Evolutionary conservation across 1,140 invertebrate genomes (phyloP).

Genomic region (Bombus impatiens): DNA sequence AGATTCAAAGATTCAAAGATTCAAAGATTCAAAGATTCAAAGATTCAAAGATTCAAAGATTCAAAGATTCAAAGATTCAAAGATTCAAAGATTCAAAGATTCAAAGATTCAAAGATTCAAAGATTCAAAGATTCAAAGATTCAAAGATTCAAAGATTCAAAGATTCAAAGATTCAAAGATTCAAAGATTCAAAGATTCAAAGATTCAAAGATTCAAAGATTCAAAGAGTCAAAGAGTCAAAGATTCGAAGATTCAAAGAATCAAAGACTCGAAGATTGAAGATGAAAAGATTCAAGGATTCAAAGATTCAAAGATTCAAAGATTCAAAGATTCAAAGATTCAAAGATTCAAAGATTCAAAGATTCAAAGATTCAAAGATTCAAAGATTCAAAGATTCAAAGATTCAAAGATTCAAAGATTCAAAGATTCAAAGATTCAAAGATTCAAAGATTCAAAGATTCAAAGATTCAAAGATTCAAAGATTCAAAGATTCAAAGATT

Average conservation of each 20-base stretch:
- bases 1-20: rapidly evolving
- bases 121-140: rapidly evolving
- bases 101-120: rapidly evolving
- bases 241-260: rapidly evolving
- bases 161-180: too few relatives aligned
- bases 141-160: too few relatives aligned
- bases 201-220: rapidly evolving
- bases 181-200: rapidly evolving
- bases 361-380: rapidly evolving
- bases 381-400: rapidly evolving
- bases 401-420: rapidly evolving
- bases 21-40: rapidly evolving
- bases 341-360: rapidly evolving
- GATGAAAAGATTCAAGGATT: rapidly evolving
- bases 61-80: too few relatives aligned
- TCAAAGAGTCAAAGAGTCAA: too few relatives aligned
- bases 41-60: rapidly evolving
- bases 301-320: background rate
- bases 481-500: rapidly evolving
- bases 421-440: rapidly evolving
- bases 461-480: rapidly evolving
- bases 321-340: rapidly evolving
- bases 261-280: too few relatives aligned
- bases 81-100: too few relatives aligned
- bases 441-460: rapidly evolving